Evolutionary conservation across 2,797 vertebrate genomes (phyloP).

Genomic region (Austrolebias charrua): DNA sequence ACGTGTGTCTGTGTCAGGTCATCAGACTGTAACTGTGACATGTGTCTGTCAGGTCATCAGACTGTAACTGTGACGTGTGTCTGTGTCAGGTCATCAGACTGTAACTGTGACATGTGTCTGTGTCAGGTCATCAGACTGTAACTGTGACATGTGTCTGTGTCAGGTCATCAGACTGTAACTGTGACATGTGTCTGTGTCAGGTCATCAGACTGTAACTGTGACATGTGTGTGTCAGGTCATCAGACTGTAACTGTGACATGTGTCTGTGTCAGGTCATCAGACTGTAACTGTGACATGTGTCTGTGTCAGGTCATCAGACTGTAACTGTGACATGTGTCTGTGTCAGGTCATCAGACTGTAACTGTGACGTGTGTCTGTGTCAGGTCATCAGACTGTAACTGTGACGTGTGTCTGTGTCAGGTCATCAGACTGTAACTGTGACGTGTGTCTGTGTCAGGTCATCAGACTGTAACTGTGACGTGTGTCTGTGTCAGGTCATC

Average conservation of each 20-base stretch:
- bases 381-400: constrained; percentile 1
- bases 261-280: constrained; percentile 4
- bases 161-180: constrained; percentile 1
- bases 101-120: neutral
- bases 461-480: neutral
- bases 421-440: neutral
- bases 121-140: neutral
- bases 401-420: constrained; percentile 2
- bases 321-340: neutral
- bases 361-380: neutral
- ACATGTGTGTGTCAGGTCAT: constrained; percentile 2
- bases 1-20: constrained; percentile 2
- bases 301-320: constrained; percentile 3
- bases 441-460: constrained; percentile 2
- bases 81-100: constrained; percentile 3
- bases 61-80: neutral
- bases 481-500: constrained; percentile 6
- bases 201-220: neutral
- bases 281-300: neutral
- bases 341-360: neutral
- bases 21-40: neutral
- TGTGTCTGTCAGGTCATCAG: constrained; percentile 6
- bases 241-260: neutral
- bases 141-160: neutral
- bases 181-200: constrained; percentile 2